Evolutionary conservation across 2,888 invertebrate genomes (phyloP).

Genomic region (Zaprionus obscuricornis): DNA sequence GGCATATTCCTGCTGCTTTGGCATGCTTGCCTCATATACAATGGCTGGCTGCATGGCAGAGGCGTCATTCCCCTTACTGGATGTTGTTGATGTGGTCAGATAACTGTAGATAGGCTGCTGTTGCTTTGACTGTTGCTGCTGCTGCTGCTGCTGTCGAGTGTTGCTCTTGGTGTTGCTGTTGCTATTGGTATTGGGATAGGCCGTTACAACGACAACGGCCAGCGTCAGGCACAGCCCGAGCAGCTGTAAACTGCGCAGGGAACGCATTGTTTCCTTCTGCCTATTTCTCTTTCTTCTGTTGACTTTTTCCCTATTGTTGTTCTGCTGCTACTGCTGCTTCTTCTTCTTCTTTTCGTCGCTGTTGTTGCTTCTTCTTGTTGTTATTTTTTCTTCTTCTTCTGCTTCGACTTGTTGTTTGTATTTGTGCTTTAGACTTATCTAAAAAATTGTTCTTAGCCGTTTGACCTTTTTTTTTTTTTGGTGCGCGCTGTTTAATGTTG

Average conservation of each 20-base stretch:
- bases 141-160: slow-evolving; percentile 35
- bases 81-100: slow-evolving; percentile 66
- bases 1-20: slow-evolving; percentile 34
- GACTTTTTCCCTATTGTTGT: slow-evolving; percentile 23
- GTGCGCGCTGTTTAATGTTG: slow-evolving; percentile 50
- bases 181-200: slow-evolving; percentile 44
- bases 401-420: slow-evolving; percentile 37
- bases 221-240: slow-evolving; percentile 47
- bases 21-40: slow-evolving; percentile 69
- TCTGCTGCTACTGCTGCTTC: slow-evolving; percentile 1
- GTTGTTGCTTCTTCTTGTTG: slow-evolving; percentile 20
- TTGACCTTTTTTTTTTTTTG: slow-evolving; percentile 33
- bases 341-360: no score
- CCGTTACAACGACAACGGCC: slow-evolving; percentile 25
- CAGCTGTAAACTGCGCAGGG: slow-evolving; percentile 47
- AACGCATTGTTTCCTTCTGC: slow-evolving; percentile 64
- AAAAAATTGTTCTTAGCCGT: slow-evolving; percentile 35
- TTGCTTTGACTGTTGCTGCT: slow-evolving; percentile 31
- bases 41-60: slow-evolving; percentile 66
- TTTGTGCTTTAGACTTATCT: slow-evolving; percentile 52
- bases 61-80: slow-evolving; percentile 51
- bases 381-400: slow-evolving; percentile 20
- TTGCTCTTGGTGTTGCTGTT: no score
- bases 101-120: slow-evolving; percentile 58
- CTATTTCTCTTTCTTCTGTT: slow-evolving; percentile 22